Conservation (phyloP, 37 sponge, comb jelly and placozoan genomes). For the Tethya wilhelma region DNA sequence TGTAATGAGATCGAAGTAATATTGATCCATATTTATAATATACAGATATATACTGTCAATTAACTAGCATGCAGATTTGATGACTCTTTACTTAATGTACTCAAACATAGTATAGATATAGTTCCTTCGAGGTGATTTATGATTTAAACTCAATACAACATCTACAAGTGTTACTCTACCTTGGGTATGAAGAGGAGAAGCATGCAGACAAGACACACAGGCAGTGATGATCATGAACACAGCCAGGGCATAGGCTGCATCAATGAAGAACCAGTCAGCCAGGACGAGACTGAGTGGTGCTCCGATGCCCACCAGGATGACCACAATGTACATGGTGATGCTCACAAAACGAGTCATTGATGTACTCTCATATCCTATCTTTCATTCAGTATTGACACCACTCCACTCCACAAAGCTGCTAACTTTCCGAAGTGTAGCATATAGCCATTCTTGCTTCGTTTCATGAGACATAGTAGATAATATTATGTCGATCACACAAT, state of each 20-base stretch:
- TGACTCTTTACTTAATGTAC: no score
- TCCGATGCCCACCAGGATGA: slow-evolving; percentile 67
- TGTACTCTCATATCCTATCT: slow-evolving; percentile 36
- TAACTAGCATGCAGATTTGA: no score
- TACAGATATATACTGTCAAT: no score
- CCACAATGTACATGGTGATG: slow-evolving; percentile 67
- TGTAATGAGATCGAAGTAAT: no score
- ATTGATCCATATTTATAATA: no score
- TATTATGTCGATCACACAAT: no score
- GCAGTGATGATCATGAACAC: slow-evolving; percentile 47
- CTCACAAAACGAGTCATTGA: slow-evolving; percentile 73
- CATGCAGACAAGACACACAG: slow-evolving; percentile 37
- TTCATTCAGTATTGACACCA: slow-evolving; percentile 1
- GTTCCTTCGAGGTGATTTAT: no score
- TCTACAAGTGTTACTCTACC: slow-evolving; percentile 23
- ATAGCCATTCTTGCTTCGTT: neutral
- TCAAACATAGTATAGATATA: no score
- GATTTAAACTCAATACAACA: no score
- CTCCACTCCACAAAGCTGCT: neutral
- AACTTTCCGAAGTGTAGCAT: neutral
- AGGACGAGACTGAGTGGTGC: slow-evolving; percentile 69
- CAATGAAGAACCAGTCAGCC: slow-evolving; percentile 29
- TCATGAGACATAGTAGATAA: neutral
- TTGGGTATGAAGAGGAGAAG: slow-evolving; percentile 66
- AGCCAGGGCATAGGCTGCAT: slow-evolving; percentile 55